Evolutionary conservation across 2,797 vertebrate genomes (phyloP).

Genomic region (Typhlichthys subterraneus): DNA sequence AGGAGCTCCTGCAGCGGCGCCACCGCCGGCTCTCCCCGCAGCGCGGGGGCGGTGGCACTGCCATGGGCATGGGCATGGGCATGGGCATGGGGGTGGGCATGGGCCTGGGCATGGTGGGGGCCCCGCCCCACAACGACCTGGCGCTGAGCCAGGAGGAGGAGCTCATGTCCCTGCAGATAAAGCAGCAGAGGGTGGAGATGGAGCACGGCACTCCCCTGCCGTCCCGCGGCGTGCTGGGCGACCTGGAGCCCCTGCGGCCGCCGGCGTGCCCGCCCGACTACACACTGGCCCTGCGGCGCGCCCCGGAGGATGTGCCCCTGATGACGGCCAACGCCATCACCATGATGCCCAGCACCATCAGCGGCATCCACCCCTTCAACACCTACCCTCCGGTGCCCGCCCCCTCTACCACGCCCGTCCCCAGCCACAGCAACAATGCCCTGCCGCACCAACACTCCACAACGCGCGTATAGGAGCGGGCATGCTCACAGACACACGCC

Average conservation of each 20-base stretch:
- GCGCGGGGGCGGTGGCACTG: constrained; percentile 78
- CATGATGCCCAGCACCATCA: constrained; percentile 89
- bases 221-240: constrained; percentile 76
- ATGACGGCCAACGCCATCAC: constrained; percentile 88
- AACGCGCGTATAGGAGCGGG: constrained; percentile 88
- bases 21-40: constrained; percentile 81
- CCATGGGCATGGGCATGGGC: constrained; percentile 41
- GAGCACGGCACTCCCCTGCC: constrained; percentile 80
- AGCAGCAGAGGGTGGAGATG: constrained; percentile 82
- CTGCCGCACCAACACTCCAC: constrained; percentile 94
- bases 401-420: constrained; percentile 72
- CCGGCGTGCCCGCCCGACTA: constrained; percentile 90
- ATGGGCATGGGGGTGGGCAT: constrained; percentile 55
- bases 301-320: constrained; percentile 90
- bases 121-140: constrained; percentile 85
- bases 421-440: constrained; percentile 88
- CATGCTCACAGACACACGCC: constrained; percentile 61
- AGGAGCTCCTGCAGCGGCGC: constrained; percentile 86
- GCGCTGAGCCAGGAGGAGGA: constrained; percentile 88
- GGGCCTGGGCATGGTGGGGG: constrained; percentile 72
- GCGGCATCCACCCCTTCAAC: constrained; percentile 89
- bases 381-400: constrained; percentile 84
- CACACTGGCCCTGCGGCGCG: constrained; percentile 88
- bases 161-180: constrained; percentile 91
- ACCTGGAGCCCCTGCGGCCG: constrained; percentile 84